phyloP scores from a whole-genome alignment of 2,888 invertebrate genomes.

The Noctuana brunneofusca region DNA sequence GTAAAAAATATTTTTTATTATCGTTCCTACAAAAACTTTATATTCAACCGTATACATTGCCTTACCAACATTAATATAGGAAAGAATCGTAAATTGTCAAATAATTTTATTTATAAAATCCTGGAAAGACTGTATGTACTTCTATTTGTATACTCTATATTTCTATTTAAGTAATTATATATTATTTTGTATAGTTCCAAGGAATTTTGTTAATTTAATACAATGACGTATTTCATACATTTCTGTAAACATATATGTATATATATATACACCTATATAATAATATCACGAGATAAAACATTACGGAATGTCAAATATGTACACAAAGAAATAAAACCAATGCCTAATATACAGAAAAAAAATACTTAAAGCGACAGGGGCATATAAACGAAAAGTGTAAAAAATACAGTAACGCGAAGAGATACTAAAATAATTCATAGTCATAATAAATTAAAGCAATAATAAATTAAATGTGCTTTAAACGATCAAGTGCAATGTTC shows the following conservation, averaged over 20 bases:
- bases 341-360: slow-evolving; percentile 12
- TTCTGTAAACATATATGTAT: slow-evolving; percentile 1
- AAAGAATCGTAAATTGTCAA: too few species aligned
- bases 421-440: slow-evolving; percentile 12
- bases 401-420: not conserved
- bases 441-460: slow-evolving; percentile 8
- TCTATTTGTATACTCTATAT: too few species aligned
- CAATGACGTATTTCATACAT: not conserved
- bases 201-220: too few species aligned
- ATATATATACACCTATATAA: too few species aligned
- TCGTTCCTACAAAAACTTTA: too few species aligned
- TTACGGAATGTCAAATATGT: slow-evolving; percentile 16
- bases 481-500: slow-evolving; percentile 16
- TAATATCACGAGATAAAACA: not conserved
- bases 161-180: too few species aligned
- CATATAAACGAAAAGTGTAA: not conserved
- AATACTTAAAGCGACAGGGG: slow-evolving; percentile 9
- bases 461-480: slow-evolving; percentile 4
- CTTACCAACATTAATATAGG: too few species aligned
- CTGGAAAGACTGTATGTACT: too few species aligned
- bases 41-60: too few species aligned
- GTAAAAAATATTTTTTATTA: too few species aligned
- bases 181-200: too few species aligned
- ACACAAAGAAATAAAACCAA: slow-evolving; percentile 6
- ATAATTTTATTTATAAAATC: too few species aligned